Base-by-base conservation (phyloP, 2,113 vertebrate species). In the Pygoscelis adeliae region DNA sequence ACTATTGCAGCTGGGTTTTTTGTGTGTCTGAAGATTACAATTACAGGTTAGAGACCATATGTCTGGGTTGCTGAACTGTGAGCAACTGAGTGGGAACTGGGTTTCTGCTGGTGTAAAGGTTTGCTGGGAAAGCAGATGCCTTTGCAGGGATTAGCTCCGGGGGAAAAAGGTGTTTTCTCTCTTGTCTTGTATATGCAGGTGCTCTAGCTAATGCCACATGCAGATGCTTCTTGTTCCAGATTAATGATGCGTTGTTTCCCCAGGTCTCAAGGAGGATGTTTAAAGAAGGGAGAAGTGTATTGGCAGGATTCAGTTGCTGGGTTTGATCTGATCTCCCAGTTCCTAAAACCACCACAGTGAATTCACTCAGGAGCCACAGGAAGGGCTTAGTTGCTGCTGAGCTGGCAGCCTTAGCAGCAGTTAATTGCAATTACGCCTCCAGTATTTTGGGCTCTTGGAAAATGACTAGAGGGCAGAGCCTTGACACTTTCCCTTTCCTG, bases 121-220 rank as follows among this genome's bases (percentile, higher is more conserved):
- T 88, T 90, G 74, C 59, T 92, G 92, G 79, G 74, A 90, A 86
- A 53, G 50, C 92, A 86, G 53, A 29, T 95, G 65, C n/a, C 71
- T 55, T 69, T 62, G 30, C 32, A 86, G 70, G 73, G 36, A 40
- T 95, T 77, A 53, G 92, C 88, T 96, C 42, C 46, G 38, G 82
- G 82, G 86, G 76, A 13, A 87, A 84, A 92, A 81, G 79, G 71
- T 66, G 76, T 91, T 94, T 94, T 80, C 62, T 62, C 25, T 91
- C 49, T 72, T 69, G 40, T 19, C 21, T 82, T 59, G 23, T n/a
- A 1, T 85, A 62, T 38, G 66, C 36, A 73, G 78, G 36, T 88
- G 67, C 79, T 88, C 32, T 56, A 84, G 72, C 40, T 90, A 73
- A 86, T 84, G 87, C 87, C 27, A 46, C 42, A 61, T 88, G 49